Evolutionary conservation across 1,140 invertebrate species (phyloP).

Genomic region (Penaeus japonicus): DNA sequence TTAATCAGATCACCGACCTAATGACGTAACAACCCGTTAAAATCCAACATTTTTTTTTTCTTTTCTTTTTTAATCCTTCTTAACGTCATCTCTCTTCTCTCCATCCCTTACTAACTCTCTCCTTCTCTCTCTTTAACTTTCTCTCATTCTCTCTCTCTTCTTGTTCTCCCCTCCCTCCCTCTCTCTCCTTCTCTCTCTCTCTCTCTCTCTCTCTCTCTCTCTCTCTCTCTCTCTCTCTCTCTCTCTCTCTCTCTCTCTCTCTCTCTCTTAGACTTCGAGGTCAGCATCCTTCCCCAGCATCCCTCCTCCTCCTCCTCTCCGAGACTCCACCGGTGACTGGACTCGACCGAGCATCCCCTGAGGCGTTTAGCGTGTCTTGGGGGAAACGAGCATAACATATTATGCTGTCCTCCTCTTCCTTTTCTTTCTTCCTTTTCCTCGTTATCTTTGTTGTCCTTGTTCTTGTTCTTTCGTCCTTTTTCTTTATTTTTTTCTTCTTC

Average conservation of each 20-base stretch:
- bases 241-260: conserved; percentile 17
- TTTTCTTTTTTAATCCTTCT: too few species aligned
- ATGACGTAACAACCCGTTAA: too few species aligned
- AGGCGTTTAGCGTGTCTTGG: too few species aligned
- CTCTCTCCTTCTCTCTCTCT: not conserved
- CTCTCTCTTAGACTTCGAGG: not conserved
- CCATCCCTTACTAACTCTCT: too few species aligned
- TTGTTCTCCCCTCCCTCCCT: not conserved
- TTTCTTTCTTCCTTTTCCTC: not conserved
- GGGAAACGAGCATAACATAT: too few species aligned
- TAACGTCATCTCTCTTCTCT: too few species aligned
- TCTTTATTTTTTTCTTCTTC: not conserved
- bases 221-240: not conserved
- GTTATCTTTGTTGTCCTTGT: not conserved
- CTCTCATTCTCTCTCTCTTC: not conserved
- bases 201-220: too few species aligned
- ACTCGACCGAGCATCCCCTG: too few species aligned
- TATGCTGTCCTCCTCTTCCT: not conserved
- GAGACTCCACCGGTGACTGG: too few species aligned
- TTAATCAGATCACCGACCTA: too few species aligned
- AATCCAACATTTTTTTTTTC: too few species aligned
- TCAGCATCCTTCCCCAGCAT: not conserved
- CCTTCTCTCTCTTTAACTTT: not conserved
- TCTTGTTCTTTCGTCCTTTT: not conserved
- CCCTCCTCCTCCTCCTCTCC: not conserved